phyloP scores from a whole-genome alignment of 92 coral and sea anemone species.

The Pocillopora grandis region DNA sequence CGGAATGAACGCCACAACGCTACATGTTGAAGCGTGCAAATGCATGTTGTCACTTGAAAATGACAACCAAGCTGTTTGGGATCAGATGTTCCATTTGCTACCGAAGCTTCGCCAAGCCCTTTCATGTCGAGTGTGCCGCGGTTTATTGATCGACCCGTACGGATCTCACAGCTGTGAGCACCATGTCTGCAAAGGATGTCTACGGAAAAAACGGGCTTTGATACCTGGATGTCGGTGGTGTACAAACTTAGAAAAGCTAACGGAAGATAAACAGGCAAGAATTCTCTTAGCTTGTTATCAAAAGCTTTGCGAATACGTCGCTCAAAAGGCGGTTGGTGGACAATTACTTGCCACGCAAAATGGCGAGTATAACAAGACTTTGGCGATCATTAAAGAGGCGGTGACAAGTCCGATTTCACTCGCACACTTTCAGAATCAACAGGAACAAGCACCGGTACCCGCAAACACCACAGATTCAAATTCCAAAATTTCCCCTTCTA shows the following conservation, averaged over 20 bases:
- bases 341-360: conserved; percentile 63
- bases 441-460: conserved; percentile 23
- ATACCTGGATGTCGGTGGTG: conserved; percentile 99
- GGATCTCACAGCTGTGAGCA: conserved; percentile 93
- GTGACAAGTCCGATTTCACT: conserved; percentile 77
- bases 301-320: conserved; percentile 85
- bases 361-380: conserved; percentile 79
- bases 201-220: conserved; percentile 87
- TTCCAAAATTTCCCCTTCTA: conserved; percentile 10
- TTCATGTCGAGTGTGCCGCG: conserved; percentile 96
- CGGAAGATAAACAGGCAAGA: conserved; percentile 80
- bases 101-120: conserved; percentile 92
- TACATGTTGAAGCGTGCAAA: conserved; percentile 95
- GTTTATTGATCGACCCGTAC: conserved; percentile 86
- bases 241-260: conserved; percentile 78
- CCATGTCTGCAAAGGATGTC: conserved; percentile 90
- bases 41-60: conserved; percentile 82
- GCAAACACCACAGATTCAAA: conserved; percentile 18
- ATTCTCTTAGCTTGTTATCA: conserved; percentile 95
- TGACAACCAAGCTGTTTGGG: conserved; percentile 69
- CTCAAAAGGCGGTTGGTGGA: conserved; percentile 54
- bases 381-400: conserved; percentile 85
- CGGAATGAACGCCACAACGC: conserved; percentile 88
- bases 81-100: conserved; percentile 70
- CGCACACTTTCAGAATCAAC: conserved; percentile 39